Percentiles rank a stretch among this genome's conserved stretches.
phyloP scores from a whole-genome alignment of 2,113 vertebrate genomes.

The Rallus limicola region DNA sequence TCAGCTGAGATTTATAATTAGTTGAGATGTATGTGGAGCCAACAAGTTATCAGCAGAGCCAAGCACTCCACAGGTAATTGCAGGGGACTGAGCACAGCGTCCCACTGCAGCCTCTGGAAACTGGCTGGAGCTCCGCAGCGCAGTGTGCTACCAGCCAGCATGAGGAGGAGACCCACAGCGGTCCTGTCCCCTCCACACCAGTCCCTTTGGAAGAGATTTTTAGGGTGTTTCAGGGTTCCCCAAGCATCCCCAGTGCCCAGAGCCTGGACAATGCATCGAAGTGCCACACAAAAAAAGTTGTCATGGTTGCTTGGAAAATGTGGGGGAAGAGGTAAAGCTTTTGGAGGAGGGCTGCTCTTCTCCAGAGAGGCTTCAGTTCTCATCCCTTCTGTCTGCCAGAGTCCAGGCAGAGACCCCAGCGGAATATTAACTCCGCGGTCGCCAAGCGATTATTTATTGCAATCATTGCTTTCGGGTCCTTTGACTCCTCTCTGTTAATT shows the following conservation, averaged over 20 bases:
- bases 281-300: neutral
- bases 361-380: neutral
- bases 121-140: rapidly evolving
- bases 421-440: neutral
- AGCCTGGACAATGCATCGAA: rapidly evolving
- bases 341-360: neutral
- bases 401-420: neutral
- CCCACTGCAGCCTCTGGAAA: neutral
- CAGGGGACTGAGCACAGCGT: neutral
- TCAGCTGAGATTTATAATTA: conserved; percentile 75
- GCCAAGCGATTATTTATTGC: neutral
- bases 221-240: neutral
- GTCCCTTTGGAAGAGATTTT: neutral
- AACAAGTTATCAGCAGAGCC: conserved; percentile 34
- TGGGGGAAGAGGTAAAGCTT: neutral
- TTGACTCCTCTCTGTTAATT: conserved; percentile 47
- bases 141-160: neutral
- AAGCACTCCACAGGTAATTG: neutral
- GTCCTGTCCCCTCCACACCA: neutral
- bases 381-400: neutral
- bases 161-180: rapidly evolving
- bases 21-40: conserved; percentile 50
- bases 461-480: neutral
- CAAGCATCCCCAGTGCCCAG: neutral
- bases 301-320: neutral